Conservation (phyloP, 2,797 vertebrate species). For the Margarornis squamiger region DNA sequence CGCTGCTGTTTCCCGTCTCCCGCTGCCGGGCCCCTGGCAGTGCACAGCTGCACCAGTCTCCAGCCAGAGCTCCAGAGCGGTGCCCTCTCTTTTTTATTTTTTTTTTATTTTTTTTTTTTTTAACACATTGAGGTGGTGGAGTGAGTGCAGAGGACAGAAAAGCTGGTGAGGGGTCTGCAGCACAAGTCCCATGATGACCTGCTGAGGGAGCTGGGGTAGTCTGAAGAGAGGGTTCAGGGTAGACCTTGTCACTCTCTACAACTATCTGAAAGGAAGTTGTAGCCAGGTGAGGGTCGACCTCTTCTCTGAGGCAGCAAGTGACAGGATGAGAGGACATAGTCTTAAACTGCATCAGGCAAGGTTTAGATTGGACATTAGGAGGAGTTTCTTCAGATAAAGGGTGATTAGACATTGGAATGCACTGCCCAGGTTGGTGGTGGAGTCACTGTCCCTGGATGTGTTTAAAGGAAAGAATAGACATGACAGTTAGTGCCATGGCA, state of each 20-base stretch:
- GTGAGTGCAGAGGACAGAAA: neutral
- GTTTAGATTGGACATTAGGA: neutral
- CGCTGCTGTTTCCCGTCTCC: rapidly evolving
- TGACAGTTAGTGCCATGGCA: too few relatives aligned
- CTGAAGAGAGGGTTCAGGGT: neutral
- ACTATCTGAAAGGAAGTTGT: rapidly evolving
- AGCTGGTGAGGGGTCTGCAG: neutral
- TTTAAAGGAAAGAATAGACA: neutral
- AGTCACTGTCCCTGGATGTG: rapidly evolving
- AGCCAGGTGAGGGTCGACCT: rapidly evolving
- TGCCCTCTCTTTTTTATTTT: too few relatives aligned
- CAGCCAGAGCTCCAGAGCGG: neutral
- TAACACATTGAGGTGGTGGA: too few relatives aligned
- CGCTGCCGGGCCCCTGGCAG: rapidly evolving
- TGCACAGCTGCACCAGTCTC: rapidly evolving
- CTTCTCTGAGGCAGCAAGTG: neutral
- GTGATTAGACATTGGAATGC: neutral
- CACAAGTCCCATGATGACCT: rapidly evolving
- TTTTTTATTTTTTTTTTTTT: neutral
- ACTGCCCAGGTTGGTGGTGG: neutral
- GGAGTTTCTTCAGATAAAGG: neutral
- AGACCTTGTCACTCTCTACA: rapidly evolving
- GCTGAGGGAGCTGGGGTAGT: neutral
- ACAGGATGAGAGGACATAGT: neutral
- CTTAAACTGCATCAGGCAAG: too few relatives aligned